phyloP scores from a whole-genome alignment of 2,888 invertebrate genomes.

The Eilema caniola region DNA sequence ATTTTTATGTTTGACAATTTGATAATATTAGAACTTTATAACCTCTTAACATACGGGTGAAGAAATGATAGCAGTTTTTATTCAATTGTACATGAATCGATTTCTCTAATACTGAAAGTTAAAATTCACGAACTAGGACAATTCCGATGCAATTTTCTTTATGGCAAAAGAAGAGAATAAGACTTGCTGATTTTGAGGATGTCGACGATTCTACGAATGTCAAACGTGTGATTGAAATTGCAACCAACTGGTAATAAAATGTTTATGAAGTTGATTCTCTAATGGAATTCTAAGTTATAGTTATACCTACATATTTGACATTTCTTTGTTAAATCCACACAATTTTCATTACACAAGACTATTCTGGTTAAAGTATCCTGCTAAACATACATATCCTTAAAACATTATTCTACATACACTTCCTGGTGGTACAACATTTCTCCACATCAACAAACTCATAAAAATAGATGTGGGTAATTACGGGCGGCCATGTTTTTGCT shows the following conservation, averaged over 20 bases:
- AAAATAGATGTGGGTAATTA: conserved; percentile 52
- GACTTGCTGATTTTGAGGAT: too few relatives aligned
- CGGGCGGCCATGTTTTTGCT: conserved; percentile 40
- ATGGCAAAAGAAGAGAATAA: too few relatives aligned
- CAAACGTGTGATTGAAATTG: not conserved
- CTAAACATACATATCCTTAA: conserved; percentile 15
- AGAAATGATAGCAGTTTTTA: too few relatives aligned
- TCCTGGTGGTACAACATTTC: conserved; percentile 39
- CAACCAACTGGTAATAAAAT: too few relatives aligned
- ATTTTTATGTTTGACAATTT: not conserved
- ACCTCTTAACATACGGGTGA: too few relatives aligned
- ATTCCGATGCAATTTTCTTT: too few relatives aligned
- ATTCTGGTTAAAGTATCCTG: not conserved
- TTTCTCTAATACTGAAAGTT: too few relatives aligned
- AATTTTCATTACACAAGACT: not conserved
- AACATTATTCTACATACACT: conserved; percentile 20
- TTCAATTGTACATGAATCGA: too few relatives aligned
- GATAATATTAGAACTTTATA: too few relatives aligned
- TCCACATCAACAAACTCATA: conserved; percentile 51
- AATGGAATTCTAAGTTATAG: too few relatives aligned
- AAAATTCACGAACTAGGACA: too few relatives aligned
- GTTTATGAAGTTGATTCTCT: too few relatives aligned
- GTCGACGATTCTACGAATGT: not conserved
- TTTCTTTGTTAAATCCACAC: not conserved
- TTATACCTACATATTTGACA: not conserved